Base-by-base conservation (phyloP, 2,888 invertebrate species). In the Acrobasis consociella region DNA sequence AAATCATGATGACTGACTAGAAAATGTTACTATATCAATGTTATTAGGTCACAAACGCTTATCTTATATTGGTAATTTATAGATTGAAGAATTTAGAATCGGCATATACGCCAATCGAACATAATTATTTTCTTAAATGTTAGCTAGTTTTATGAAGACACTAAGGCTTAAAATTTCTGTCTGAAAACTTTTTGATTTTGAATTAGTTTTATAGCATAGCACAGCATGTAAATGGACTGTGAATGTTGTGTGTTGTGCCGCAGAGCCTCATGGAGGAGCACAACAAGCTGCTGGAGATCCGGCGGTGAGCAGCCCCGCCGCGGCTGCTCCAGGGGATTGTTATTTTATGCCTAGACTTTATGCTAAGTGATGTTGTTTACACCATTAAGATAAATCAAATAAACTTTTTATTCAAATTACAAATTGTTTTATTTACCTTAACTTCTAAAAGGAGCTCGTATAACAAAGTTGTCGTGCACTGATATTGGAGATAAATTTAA, bases 231-330 rank as follows among this genome's bases (percentile, higher is more conserved):
- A 22, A 22, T 22, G 3, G 1, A 62, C 37, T 38, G 37, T 62
- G 37, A 22, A 61, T 15, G 52, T 51, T 65, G 60, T 60, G 39
- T 56, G 50, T 70, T 75, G 70, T 92, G 93, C 42, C 42, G 66
- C 93, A 94, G 94, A 93, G 93, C 68, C 87, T 94, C 75, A 93
- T 93, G 93, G 83, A 76, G 68, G 93, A 93, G 69, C 94, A 94
- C 87, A 93, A 93, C 86, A 91, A 93, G 73, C 82, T 93, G 77
- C 87, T 94, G 62, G 91, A 83, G 69, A 79, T 77, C 74, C 70
- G 69, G 67, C 82, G 81, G 71, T 85, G 81, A 83, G 62, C 60
- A 50, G n/a, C n/a, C 64, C 73, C 39, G 17, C 38, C 38, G 13
- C 42, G 7, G 16, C 10, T 52, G 16, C n/a, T 17, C n/a, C 15